Percentiles rank a stretch among this genome's conserved stretches.
Conservation (phyloP, 2,797 vertebrate genomes). For the Pseudochaenichthys georgianus region DNA sequence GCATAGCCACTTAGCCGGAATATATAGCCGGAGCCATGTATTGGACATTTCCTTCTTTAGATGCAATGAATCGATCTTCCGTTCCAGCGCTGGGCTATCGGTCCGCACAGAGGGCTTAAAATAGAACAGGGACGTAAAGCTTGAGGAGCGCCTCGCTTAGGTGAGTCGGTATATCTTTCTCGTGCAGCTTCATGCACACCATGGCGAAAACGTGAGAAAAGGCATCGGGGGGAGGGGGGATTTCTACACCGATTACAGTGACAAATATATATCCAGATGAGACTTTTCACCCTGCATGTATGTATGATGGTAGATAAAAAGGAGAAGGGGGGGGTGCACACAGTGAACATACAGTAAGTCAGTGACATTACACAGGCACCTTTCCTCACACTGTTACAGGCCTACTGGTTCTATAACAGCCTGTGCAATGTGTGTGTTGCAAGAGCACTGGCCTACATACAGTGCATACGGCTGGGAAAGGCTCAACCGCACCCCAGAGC, state of each 20-base stretch:
- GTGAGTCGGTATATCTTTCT: conserved; percentile 66
- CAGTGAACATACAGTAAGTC: conserved; percentile 33
- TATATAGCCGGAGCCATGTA: conserved; percentile 55
- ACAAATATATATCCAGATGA: conserved; percentile 44
- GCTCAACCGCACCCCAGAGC: conserved; percentile 83
- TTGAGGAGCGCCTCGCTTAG: conserved; percentile 71
- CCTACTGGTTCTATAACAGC: conserved; percentile 71
- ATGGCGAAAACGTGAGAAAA: conserved; percentile 42
- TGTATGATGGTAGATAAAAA: not conserved
- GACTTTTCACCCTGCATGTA: conserved; percentile 37
- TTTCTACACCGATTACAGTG: conserved; percentile 20
- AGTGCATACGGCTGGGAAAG: conserved; percentile 64
- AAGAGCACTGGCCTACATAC: conserved; percentile 81
- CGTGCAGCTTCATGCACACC: conserved; percentile 47
- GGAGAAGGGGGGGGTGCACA: conserved; percentile 21
- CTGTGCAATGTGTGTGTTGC: conserved; percentile 70
- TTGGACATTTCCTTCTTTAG: conserved; percentile 83
- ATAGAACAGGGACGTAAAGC: conserved; percentile 80
- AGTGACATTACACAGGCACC: conserved; percentile 64
- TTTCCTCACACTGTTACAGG: conserved; percentile 46
- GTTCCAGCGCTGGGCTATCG: conserved; percentile 76
- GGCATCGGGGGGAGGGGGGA: not conserved
- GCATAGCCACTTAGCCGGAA: conserved; percentile 67
- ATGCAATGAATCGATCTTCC: conserved; percentile 81
- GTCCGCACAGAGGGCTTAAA: conserved; percentile 78